Conservation (phyloP, 2,113 vertebrate genomes). For the Bostrychus sinensis region DNA sequence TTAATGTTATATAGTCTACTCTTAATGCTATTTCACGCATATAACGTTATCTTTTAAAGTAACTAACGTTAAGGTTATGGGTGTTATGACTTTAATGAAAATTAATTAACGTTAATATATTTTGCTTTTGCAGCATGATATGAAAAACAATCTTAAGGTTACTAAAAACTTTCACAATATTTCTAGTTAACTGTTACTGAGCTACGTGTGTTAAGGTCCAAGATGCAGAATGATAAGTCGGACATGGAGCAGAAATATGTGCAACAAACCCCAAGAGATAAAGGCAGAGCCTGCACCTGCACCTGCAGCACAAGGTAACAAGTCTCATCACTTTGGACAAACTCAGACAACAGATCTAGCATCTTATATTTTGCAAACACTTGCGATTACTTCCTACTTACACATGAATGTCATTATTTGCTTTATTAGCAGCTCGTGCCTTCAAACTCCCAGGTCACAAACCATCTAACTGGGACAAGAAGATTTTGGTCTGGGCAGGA, state of each 20-base stretch:
- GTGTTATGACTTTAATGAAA: no score
- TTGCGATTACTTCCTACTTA: not conserved
- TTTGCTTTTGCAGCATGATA: no score
- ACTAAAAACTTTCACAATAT: no score
- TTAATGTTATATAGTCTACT: no score
- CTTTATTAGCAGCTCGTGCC: slow-evolving; percentile 31
- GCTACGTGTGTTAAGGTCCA: slow-evolving; percentile 57
- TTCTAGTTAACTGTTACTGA: no score
- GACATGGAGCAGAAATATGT: slow-evolving; percentile 64
- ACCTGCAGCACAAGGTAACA: slow-evolving; percentile 44
- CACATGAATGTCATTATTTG: not conserved
- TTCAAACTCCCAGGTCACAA: slow-evolving; percentile 83
- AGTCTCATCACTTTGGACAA: not conserved
- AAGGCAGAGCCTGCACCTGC: slow-evolving; percentile 40
- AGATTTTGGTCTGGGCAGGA: slow-evolving; percentile 87
- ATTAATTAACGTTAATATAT: no score
- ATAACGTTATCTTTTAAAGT: no score
- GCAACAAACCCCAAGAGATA: slow-evolving; percentile 69
- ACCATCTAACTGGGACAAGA: slow-evolving; percentile 85
- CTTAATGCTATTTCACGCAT: no score
- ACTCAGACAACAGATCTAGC: no score
- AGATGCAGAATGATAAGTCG: slow-evolving; percentile 39
- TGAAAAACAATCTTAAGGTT: no score
- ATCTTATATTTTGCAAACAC: no score
- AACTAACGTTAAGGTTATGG: no score